Evolutionary conservation across 2,888 invertebrate species (phyloP).

Genomic region (Lochmaea capreae): DNA sequence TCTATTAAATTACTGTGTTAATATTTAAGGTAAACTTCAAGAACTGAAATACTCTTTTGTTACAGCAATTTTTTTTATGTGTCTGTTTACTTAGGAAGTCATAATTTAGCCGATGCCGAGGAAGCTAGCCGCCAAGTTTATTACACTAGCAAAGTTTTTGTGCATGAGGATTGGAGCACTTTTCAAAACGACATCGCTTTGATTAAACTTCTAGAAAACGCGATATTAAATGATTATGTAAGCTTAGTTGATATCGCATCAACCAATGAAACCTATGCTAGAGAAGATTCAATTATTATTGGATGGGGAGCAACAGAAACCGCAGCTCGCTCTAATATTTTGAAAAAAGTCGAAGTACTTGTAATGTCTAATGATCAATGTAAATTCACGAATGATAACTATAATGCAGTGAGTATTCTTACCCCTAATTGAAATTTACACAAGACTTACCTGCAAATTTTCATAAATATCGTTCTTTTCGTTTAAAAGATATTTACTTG

Average conservation of each 20-base stretch:
- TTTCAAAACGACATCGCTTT: conserved; percentile 36
- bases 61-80: conserved; percentile 35
- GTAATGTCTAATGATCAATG: conserved; percentile 42
- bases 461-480: too few species aligned
- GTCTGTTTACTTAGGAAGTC: conserved; percentile 39
- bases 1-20: too few species aligned
- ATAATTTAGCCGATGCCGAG: conserved; percentile 30
- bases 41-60: conserved; percentile 12
- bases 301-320: conserved; percentile 43
- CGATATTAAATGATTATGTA: conserved; percentile 40
- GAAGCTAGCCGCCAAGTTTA: conserved; percentile 25
- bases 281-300: conserved; percentile 32
- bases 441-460: too few species aligned
- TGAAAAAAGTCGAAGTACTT: conserved; percentile 37
- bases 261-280: conserved; percentile 26
- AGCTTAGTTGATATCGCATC: conserved; percentile 26
- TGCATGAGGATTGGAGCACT: conserved; percentile 16
- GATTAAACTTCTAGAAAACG: conserved; percentile 41
- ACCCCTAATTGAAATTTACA: background rate
- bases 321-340: conserved; percentile 22
- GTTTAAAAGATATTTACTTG: too few species aligned
- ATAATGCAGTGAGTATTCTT: conserved; percentile 18
- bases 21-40: background rate
- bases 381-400: background rate
- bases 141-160: background rate